Evolutionary conservation across 2,797 vertebrate genomes (phyloP).

Genomic region (Periparus ater): DNA sequence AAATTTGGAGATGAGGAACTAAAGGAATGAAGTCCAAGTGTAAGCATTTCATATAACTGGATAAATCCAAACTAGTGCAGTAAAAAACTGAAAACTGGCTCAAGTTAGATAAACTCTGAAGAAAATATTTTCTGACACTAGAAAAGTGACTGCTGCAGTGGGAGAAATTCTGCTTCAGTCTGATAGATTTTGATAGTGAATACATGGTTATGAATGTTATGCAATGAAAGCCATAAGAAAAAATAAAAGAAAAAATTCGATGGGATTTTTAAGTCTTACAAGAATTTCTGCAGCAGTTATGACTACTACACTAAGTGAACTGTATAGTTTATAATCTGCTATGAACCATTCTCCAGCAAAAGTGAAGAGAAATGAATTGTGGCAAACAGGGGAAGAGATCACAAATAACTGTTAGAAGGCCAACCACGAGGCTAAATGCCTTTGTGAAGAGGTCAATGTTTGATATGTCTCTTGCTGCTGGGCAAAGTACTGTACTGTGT

Average conservation of each 20-base stretch:
- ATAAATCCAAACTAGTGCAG: neutral
- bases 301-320: neutral
- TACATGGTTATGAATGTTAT: neutral
- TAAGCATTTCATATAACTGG: neutral
- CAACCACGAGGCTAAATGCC: neutral
- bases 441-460: neutral
- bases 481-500: neutral
- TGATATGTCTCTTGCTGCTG: neutral
- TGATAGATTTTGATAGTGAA: slow-evolving; percentile 44
- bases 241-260: neutral
- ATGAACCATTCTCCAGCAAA: neutral
- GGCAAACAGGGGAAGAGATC: slow-evolving; percentile 14
- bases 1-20: neutral
- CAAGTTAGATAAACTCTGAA: slow-evolving; percentile 20
- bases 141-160: neutral
- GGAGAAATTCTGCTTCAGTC: neutral
- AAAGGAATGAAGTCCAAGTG: neutral
- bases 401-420: slow-evolving; percentile 9
- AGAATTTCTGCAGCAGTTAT: neutral
- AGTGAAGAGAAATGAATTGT: neutral
- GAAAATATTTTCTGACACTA: neutral
- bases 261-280: neutral
- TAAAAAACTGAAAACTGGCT: neutral
- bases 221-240: neutral
- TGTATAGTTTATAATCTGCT: neutral